Evolutionary conservation across 2,113 vertebrate species (phyloP).

Genomic region (Bubo bubo): DNA sequence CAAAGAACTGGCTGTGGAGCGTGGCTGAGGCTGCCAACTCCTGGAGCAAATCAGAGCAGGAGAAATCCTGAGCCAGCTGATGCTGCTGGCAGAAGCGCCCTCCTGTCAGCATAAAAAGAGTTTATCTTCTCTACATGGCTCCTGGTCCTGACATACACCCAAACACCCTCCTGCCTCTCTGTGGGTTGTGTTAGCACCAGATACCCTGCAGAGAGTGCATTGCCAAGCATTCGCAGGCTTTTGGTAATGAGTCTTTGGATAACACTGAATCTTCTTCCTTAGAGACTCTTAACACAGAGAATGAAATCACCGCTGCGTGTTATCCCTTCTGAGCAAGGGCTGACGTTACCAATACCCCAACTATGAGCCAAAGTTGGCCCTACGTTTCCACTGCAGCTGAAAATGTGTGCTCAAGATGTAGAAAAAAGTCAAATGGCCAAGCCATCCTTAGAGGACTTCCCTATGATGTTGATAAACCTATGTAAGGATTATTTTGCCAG

Average conservation of each 20-base stretch:
- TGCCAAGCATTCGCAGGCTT: not conserved
- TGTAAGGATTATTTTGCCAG: not conserved
- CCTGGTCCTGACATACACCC: not conserved
- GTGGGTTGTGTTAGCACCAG: not conserved
- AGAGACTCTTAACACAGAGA: not conserved
- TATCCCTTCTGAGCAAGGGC: not conserved
- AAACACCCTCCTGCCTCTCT: not conserved
- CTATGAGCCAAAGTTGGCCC: not conserved
- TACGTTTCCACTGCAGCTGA: not conserved
- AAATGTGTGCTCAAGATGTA: not conserved
- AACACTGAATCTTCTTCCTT: not conserved
- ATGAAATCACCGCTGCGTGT: not conserved
- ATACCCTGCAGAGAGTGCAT: not conserved
- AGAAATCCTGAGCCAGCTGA: conserved; percentile 36
- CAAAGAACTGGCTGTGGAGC: conserved; percentile 32
- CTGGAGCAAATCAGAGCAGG: not conserved
- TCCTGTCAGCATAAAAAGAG: conserved; percentile 7
- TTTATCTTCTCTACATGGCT: conserved; percentile 2
- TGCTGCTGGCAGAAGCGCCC: conserved; percentile 28
- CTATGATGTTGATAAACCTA: not conserved
- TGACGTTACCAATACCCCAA: not conserved
- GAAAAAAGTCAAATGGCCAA: not conserved
- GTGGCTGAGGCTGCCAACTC: not conserved
- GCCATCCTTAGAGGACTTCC: not conserved
- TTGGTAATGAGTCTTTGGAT: not conserved